Evolutionary conservation across 2,113 vertebrate species (phyloP), one percentile per base, ranked within the genome.

Genomic region (Pollimyrus isidori): DNA sequence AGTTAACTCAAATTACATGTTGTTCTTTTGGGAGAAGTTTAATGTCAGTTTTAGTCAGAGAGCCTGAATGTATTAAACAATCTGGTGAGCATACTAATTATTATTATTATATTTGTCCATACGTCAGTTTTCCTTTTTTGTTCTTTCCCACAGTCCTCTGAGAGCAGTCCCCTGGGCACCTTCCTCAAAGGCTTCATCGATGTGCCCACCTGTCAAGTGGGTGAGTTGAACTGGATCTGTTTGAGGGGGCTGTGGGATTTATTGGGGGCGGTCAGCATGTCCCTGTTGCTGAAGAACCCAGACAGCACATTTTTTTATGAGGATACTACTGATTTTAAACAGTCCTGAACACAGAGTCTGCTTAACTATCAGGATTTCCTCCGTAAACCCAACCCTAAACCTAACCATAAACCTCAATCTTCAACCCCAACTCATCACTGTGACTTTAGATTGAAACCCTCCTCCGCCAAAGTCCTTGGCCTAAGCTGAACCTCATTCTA

Each of bases 121-220:
- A n/a, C 1, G 23, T n/a, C 56, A 62, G 9, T 21, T 69, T 69
- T 21, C n/a, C 65, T 87, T 49, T 87, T 15, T 48, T 9, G 15
- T n/a, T 80, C 19, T 30, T 48, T 90, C 46, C n/a, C 26, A 80
- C 93, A 96, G 94, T 94, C 95, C 30, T 94, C 94, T 90, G 95
- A 96, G 91, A 96, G 95, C 94, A 96, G 95, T 91, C 95, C 95
- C 42, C 92, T 96, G 53, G 95, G 95, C 9, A 95, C 93, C 1
- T 94, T 96, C 88, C 95, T 95, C 65, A 96, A 96, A 52, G 95
- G 95, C 26, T 95, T 95, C 90, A 95, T 96, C 3, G 95, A 96
- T 4, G 95, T 96, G 0, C 94, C 95, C 13, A 94, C 93, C 89
- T 95, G 95, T 89, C 94, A 95, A 5, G 93, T 96, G 42, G 95